A percentile compares a stretch with the other conserved stretches of the same genome.
phyloP scores from a whole-genome alignment of 2,888 invertebrate species.

The Falcaria lacertinaria region DNA sequence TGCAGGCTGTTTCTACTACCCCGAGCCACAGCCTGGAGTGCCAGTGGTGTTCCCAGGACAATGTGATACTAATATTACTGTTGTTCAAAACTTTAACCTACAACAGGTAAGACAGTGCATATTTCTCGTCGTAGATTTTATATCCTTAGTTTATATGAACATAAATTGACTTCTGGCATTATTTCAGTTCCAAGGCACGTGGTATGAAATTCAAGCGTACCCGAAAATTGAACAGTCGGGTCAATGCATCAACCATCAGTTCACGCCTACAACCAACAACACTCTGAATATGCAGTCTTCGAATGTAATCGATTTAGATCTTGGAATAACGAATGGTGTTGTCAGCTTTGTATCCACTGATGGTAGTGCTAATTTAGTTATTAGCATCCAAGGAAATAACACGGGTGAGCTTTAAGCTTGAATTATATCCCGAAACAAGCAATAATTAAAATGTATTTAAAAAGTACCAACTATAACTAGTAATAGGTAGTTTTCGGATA shows the following conservation, averaged over 20 bases:
- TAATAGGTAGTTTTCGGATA: no score
- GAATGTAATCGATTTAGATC: conserved; percentile 21
- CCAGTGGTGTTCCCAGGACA: conserved; percentile 53
- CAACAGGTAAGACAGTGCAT: conserved; percentile 32
- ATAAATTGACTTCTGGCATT: no score
- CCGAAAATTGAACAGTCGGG: conserved; percentile 28
- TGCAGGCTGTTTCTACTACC: conserved; percentile 57
- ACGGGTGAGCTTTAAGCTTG: neutral
- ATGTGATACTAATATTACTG: conserved; percentile 39
- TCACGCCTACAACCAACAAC: conserved; percentile 9
- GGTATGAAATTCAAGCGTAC: conserved; percentile 32
- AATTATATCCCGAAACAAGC: no score
- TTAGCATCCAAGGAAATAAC: conserved; percentile 5
- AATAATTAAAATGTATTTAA: no score
- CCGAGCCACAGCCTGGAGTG: conserved; percentile 38
- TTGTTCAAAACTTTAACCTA: conserved; percentile 35
- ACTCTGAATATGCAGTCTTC: conserved; percentile 22
- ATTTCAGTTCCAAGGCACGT: conserved; percentile 22
- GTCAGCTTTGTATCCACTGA: conserved; percentile 15
- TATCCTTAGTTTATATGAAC: no score
- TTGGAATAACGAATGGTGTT: conserved; percentile 19
- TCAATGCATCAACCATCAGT: conserved; percentile 27
- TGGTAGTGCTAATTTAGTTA: conserved; percentile 14
- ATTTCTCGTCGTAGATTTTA: no score
- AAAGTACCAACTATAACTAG: no score